A percentile compares a stretch with the other conserved stretches of the same genome.
phyloP scores from a whole-genome alignment of 1,140 invertebrate genomes.

The Zaprionus camerounensis region DNA sequence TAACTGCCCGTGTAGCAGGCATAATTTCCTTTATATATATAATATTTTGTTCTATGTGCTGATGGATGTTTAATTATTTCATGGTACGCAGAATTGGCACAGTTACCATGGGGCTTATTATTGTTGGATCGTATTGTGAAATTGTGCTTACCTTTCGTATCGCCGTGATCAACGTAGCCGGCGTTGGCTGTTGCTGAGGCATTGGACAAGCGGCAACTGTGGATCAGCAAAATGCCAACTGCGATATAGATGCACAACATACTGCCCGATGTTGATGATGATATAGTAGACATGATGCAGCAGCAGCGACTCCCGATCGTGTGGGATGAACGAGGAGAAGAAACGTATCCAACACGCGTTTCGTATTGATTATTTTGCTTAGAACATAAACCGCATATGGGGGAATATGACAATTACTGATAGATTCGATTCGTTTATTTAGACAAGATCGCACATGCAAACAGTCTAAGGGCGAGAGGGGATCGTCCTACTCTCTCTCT shows the following conservation, averaged over 20 bases:
- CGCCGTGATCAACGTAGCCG: constrained; percentile 76
- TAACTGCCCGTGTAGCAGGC: not conserved
- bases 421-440: constrained; percentile 27
- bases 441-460: constrained; percentile 10
- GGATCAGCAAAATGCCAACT: constrained; percentile 40
- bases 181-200: constrained; percentile 59
- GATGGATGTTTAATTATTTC: constrained; percentile 1
- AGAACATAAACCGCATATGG: constrained; percentile 22
- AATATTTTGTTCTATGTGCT: not conserved
- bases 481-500: not conserved
- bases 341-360: constrained; percentile 51
- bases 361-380: constrained; percentile 44
- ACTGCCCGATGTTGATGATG: constrained; percentile 1
- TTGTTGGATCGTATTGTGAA: constrained; percentile 29
- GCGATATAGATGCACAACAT: constrained; percentile 21
- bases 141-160: constrained; percentile 79
- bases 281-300: constrained; percentile 19
- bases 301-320: constrained; percentile 30
- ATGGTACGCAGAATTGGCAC: constrained; percentile 10
- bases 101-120: not conserved
- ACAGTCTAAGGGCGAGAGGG: not conserved
- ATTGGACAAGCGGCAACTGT: constrained; percentile 2
- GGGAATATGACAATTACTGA: constrained; percentile 6
- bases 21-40: not conserved
- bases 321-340: not conserved